These are phyloP conservation scores for Vimba vimba DNA, from an alignment of 2,113 vertebrate species.

Conservation along the genomic window DNA sequence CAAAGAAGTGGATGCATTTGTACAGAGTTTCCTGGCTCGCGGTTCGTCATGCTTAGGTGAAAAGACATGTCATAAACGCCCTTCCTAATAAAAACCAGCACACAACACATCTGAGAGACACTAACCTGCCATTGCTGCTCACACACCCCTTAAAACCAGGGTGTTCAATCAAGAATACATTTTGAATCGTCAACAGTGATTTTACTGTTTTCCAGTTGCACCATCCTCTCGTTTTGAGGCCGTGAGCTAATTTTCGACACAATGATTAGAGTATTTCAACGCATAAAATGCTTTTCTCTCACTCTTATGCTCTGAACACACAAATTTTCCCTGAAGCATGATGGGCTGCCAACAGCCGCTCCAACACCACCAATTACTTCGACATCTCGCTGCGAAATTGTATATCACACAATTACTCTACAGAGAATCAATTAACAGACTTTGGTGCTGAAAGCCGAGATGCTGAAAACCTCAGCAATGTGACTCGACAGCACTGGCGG, in stretches of 20 bases:
- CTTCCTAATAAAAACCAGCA: constrained; percentile 58
- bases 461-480: constrained; percentile 35
- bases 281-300: constrained; percentile 28
- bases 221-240: background rate
- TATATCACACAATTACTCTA: constrained; percentile 53
- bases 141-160: background rate
- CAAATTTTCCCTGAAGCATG: background rate
- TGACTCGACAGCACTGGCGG: background rate
- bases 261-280: constrained; percentile 28
- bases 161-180: background rate
- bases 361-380: constrained; percentile 38
- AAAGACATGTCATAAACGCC: constrained; percentile 69
- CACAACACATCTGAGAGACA: constrained; percentile 58
- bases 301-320: constrained; percentile 1
- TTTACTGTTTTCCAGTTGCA: constrained; percentile 28
- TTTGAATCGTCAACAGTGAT: background rate
- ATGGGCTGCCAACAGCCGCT: constrained; percentile 14
- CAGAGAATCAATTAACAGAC: constrained; percentile 53
- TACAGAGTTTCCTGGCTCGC: constrained; percentile 69
- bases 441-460: constrained; percentile 42
- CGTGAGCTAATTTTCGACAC: background rate
- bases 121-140: background rate
- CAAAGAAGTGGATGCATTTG: constrained; percentile 46
- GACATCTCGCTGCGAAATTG: constrained; percentile 35
- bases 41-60: constrained; percentile 62